Base-by-base conservation (phyloP, 2,888 invertebrate genomes). In the Ceriagrion tenellum region DNA sequence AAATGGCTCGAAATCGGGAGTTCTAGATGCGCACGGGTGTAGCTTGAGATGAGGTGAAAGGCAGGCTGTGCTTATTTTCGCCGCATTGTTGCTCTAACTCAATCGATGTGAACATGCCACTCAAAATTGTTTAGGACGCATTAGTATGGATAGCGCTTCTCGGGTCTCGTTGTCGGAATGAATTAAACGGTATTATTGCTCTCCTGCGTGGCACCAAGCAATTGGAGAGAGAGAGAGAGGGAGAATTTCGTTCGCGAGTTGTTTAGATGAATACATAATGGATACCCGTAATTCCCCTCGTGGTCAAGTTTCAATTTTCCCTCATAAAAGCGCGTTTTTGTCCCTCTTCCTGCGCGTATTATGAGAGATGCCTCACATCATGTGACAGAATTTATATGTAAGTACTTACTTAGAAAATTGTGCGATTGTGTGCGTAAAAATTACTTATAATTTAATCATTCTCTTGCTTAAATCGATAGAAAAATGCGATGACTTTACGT, bases 251-350 rank as follows among this genome's bases (percentile, higher is more conserved):
- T 47, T 69, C 69, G 69, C n/a, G 69, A 69, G 69, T 69, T 69
- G 69, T 69, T 69, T 69, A n/a, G 69, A 26, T 69, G 69, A 69
- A 69, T 69, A n/a, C 69, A 69, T 69, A 69, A 69, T 69, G 69
- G n/a, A n/a, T 69, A 69, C 26, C n/a, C n/a, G n/a, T 69, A n/a
- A 69, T n/a, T 69, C 23, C 69, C 69, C 47, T n/a, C 1, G 69
- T n/a, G 69, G 69, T 6, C n/a, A 69, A 69, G 69, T 69, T 69
- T 69, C 20, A 69, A 69, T 69, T 69, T 69, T 69, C 69, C 69
- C 69, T 4, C 6, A 26, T n/a, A 69, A 69, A n/a, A 69, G 69
- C 69, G 23, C n/a, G n/a, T 69, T 8, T 69, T 26, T 8, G n/a
- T n/a, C n/a, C 4, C 47, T 47, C 47, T 47, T 47, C 47, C 8